Evolutionary conservation across 2,888 invertebrate species (phyloP).

Genomic region (Hybos culiciformis): DNA sequence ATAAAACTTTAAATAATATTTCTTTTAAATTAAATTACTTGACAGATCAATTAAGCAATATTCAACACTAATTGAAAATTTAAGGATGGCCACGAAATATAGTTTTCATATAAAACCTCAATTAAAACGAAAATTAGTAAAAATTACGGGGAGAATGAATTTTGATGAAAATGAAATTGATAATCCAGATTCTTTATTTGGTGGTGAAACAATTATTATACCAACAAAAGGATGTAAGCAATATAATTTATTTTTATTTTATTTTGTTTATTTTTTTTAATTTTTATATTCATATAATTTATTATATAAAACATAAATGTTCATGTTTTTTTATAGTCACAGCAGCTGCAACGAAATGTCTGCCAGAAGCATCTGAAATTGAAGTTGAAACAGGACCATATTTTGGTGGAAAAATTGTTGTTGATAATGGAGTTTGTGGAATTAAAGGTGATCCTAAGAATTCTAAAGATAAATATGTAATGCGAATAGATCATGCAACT

Average conservation of each 20-base stretch:
- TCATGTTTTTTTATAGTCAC: conserved; percentile 45
- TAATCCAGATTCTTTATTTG: conserved; percentile 40
- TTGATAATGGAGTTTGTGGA: conserved; percentile 57
- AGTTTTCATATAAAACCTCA: conserved; percentile 59
- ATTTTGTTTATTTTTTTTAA: neutral
- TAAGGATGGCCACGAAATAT: conserved; percentile 71
- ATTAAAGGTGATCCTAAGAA: conserved; percentile 61
- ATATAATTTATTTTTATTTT: conserved; percentile 1
- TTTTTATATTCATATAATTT: neutral
- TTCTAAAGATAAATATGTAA: conserved; percentile 56
- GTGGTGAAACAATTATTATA: conserved; percentile 54
- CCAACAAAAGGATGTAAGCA: conserved; percentile 74
- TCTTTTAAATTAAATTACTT: too few relatives aligned
- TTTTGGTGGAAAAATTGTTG: conserved; percentile 64
- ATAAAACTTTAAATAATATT: too few relatives aligned
- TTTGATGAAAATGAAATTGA: conserved; percentile 31
- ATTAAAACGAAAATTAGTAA: conserved; percentile 39
- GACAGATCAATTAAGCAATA: conserved; percentile 35
- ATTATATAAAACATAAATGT: neutral
- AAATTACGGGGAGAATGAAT: conserved; percentile 14
- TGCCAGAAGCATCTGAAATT: conserved; percentile 68
- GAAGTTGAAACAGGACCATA: conserved; percentile 71
- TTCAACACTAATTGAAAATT: conserved; percentile 48
- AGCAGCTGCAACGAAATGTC: conserved; percentile 63
- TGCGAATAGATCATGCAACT: conserved; percentile 57